Conservation (phyloP, 2,797 vertebrate genomes). For the Aphelocoma californica region DNA sequence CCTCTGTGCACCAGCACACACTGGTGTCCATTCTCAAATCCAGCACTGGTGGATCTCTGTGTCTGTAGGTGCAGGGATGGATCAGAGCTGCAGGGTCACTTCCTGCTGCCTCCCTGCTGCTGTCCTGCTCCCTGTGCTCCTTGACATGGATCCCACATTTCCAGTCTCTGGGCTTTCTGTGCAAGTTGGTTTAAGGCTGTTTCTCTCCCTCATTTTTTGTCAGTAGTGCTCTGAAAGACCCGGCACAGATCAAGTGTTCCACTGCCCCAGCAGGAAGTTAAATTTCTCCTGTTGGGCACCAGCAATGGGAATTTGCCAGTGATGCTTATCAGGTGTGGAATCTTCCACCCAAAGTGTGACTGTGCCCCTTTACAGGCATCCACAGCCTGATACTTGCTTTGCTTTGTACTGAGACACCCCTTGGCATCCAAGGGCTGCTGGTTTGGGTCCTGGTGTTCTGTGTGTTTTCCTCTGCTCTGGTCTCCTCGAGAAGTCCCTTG, state of each 20-base stretch:
- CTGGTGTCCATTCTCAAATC: not conserved
- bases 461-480: not conserved
- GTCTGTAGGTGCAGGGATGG: not conserved
- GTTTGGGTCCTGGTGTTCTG: not conserved
- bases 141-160: not conserved
- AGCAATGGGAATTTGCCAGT: not conserved
- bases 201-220: not conserved
- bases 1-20: not conserved
- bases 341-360: not conserved
- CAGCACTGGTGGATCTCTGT: rapidly evolving
- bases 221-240: not conserved
- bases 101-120: not conserved
- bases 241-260: not conserved
- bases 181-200: not conserved
- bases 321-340: not conserved
- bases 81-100: not conserved
- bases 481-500: not conserved
- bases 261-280: not conserved
- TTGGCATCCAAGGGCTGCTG: not conserved
- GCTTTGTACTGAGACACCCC: not conserved
- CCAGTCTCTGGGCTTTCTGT: not conserved
- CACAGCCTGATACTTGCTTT: not conserved
- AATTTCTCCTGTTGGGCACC: not conserved
- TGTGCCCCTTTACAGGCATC: not conserved
- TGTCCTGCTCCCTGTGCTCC: not conserved